Evolutionary conservation across 1,140 invertebrate genomes (phyloP).

Genomic region (Xylocopa sonorina): DNA sequence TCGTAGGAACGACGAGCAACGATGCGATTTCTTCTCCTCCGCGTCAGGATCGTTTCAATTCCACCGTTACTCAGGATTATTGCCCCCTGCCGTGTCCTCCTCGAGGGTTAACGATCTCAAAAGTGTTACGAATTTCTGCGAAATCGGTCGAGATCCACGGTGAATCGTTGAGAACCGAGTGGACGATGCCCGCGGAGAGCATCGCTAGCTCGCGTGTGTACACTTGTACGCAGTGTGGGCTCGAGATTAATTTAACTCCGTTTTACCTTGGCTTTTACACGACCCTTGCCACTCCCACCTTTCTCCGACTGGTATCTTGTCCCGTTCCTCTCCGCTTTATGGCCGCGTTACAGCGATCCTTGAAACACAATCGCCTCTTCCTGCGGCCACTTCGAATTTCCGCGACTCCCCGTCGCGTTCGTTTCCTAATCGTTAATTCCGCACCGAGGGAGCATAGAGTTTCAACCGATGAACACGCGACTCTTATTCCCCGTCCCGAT

Average conservation of each 20-base stretch:
- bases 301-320: constrained; percentile 36
- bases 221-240: constrained; percentile 1
- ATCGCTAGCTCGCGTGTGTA: neutral
- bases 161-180: no score
- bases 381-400: constrained; percentile 18
- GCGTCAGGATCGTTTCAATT: no score
- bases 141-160: no score
- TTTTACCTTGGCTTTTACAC: constrained; percentile 53
- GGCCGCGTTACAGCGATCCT: constrained; percentile 39
- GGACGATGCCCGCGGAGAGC: no score
- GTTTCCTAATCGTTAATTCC: constrained; percentile 39
- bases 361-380: constrained; percentile 35
- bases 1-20: neutral
- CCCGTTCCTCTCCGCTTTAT: constrained; percentile 25
- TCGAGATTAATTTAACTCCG: constrained; percentile 52
- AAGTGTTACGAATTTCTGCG: no score
- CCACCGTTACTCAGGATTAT: no score
- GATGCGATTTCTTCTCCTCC: neutral
- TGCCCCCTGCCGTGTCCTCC: no score
- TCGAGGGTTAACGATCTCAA: no score
- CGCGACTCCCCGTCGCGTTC: constrained; percentile 23
- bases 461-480: constrained; percentile 25
- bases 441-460: neutral
- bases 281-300: constrained; percentile 53
- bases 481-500: neutral